Percentiles rank a stretch among this genome's conserved stretches.
phyloP scores from a whole-genome alignment of 2,888 invertebrate species.

The Linhomoeus sp. region DNA sequence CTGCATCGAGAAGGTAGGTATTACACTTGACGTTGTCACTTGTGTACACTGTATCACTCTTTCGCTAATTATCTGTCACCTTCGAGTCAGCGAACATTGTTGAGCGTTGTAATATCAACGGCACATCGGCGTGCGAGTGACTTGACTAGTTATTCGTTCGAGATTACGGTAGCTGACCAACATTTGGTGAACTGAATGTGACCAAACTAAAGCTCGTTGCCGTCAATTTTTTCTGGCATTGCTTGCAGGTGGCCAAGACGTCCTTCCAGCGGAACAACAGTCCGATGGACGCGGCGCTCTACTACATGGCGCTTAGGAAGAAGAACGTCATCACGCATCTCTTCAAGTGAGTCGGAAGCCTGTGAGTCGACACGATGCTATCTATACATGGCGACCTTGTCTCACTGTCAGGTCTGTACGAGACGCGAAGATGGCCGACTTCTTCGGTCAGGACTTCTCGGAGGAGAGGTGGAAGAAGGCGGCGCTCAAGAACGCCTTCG shows the following conservation, averaged over 20 bases:
- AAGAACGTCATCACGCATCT: slow-evolving; percentile 87
- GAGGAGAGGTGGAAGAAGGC: slow-evolving; percentile 90
- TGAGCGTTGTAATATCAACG: too few relatives aligned
- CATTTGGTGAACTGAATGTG: too few relatives aligned
- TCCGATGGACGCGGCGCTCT: slow-evolving; percentile 88
- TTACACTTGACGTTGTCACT: background rate
- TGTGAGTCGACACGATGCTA: background rate
- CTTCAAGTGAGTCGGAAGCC: slow-evolving; percentile 37
- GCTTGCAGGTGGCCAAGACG: slow-evolving; percentile 54
- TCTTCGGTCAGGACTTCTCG: slow-evolving; percentile 80
- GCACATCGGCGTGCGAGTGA: too few relatives aligned
- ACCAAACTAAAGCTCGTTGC: too few relatives aligned
- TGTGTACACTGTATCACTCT: slow-evolving; percentile 1
- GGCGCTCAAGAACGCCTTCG: slow-evolving; percentile 92
- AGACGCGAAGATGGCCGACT: slow-evolving; percentile 76
- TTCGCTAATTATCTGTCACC: too few relatives aligned
- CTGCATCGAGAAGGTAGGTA: slow-evolving; percentile 55
- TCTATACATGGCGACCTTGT: background rate
- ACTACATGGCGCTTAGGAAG: slow-evolving; percentile 93
- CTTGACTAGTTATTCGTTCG: too few relatives aligned
- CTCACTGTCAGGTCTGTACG: slow-evolving; percentile 43
- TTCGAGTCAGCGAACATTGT: too few relatives aligned
- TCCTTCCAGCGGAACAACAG: slow-evolving; percentile 76
- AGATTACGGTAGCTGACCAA: too few relatives aligned
- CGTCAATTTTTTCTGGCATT: too few relatives aligned